These are phyloP conservation scores for Nesometra sesokonis DNA, from an alignment of 35 echinoderm and acorn worm genomes.

Conservation along the genomic window DNA sequence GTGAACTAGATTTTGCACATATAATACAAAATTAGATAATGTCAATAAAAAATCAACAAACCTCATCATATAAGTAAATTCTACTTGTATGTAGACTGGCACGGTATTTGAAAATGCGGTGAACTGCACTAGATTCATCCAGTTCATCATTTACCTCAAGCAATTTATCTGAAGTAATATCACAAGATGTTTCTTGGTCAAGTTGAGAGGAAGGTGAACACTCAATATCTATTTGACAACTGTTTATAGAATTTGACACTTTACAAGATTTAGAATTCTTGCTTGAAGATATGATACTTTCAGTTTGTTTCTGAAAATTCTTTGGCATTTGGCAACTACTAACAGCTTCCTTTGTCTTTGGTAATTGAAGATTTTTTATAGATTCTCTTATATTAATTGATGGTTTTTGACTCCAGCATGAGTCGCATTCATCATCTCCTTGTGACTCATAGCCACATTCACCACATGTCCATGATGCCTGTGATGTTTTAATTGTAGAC, in stretches of 20 bases:
- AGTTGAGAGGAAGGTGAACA: not conserved
- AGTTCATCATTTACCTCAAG: not conserved
- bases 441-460: not conserved
- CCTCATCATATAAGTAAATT: slow-evolving; percentile 71
- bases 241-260: too few species aligned
- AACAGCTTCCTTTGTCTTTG: too few species aligned
- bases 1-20: too few species aligned
- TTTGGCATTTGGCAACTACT: too few species aligned
- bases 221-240: not conserved
- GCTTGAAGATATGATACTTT: not conserved
- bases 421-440: not conserved
- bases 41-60: slow-evolving; percentile 6
- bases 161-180: not conserved
- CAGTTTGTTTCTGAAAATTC: too few species aligned
- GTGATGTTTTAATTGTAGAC: not conserved
- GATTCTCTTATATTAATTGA: not conserved
- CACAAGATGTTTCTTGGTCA: not conserved
- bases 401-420: not conserved
- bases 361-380: too few species aligned
- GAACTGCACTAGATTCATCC: not conserved
- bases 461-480: not conserved
- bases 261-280: not conserved
- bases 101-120: slow-evolving; percentile 33
- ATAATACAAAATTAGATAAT: too few species aligned
- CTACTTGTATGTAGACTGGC: slow-evolving; percentile 64